Evolutionary conservation across 1,140 invertebrate genomes (phyloP), one percentile per base, ranked within the genome.

Genomic region (Leptopilina boulardi): DNA sequence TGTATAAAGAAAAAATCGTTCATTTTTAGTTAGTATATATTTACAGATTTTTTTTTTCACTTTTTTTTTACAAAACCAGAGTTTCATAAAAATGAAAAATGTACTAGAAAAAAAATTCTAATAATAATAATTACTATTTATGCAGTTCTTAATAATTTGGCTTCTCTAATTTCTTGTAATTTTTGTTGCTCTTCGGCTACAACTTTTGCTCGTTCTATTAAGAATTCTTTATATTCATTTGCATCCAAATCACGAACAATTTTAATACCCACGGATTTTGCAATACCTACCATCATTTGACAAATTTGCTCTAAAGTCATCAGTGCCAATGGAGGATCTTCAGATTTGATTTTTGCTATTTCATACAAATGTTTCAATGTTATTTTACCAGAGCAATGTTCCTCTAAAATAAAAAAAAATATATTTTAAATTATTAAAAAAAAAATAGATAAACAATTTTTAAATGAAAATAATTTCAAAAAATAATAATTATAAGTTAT

Each of bases 301-400:
- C 97, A 98, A 83, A 99, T 93, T 85, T 96, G 92, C 91, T 98
- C 82, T 51, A 98, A 84, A 30, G 79, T 90, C 11, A 93, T 42
- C 13, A 72, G 21, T 75, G 94, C 92, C 81, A 96, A 92, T 11
- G 94, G 89, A 26, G 96, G 95, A 92, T 99, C 99, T 89, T 96
- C 88, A 15, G 93, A 92, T 91, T 99, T 99, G 3, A 99, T 96
- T 91, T 95, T 94, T 0, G 99, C 98, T 86, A 99, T 99, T 94
- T 99, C 99, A 92, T 99, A 99, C 38, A 99, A 90, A 92, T 99
- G 99, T 90, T 99, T 99, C 0, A 98, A 86, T 1, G 98, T 98
- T 71, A 99, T 93, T 92, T 96, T 98, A 0, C 99, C 99, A 85
- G 94, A 93, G 18, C 95, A 91, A 92, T 99, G 97, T 81, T 92